Base-by-base conservation (phyloP, 2,797 vertebrate species). In the Ambastaia sidthimunki region DNA sequence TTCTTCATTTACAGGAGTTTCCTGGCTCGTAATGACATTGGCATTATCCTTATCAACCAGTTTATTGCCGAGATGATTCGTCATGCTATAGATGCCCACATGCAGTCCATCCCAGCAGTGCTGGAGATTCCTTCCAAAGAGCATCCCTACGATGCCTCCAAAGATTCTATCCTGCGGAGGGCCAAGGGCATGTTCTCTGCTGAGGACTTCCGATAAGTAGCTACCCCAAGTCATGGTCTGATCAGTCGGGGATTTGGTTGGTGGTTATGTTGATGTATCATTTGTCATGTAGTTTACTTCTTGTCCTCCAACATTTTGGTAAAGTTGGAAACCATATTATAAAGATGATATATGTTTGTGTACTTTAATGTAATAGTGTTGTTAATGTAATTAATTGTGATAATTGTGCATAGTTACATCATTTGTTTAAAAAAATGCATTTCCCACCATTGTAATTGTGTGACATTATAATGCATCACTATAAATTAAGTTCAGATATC, bases 61-160 rank as follows among this genome's bases (percentile, higher is more conserved):
- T 97, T 95, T 83, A 96, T 98, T 0, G 97, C 96, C 0, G 97
- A 99, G 90, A 97, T 98, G 96, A 97, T 98, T 80, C 96, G 97
- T 1, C 97, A 98, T 0, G 97, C 95, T 0, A 96, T 98, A 0
- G 97, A 98, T 0, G 95, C 90, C 3, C 97, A 98, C 82, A 91
- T 95, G 86, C 86, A 95, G 80, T 98, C 97, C 1, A 95, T 98
- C 80, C 97, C 96, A 0, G 97, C 96, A 0, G 95, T 98, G 28
- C 88, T 98, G 83, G 97, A 99, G 92, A 98, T 98, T 82, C 97
- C 97, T 0, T 99, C 97, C 57, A 99, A 98, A 88, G 97, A 99
- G 85, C 97, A 98, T 75, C 97, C 97, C 0, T 99, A 99, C 3
- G 97, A 99, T 16, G 95, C 97, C 0, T 91, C 95, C 88, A 97